phyloP scores from a whole-genome alignment of 2,888 invertebrate species.

The Cybosia mesomella region DNA sequence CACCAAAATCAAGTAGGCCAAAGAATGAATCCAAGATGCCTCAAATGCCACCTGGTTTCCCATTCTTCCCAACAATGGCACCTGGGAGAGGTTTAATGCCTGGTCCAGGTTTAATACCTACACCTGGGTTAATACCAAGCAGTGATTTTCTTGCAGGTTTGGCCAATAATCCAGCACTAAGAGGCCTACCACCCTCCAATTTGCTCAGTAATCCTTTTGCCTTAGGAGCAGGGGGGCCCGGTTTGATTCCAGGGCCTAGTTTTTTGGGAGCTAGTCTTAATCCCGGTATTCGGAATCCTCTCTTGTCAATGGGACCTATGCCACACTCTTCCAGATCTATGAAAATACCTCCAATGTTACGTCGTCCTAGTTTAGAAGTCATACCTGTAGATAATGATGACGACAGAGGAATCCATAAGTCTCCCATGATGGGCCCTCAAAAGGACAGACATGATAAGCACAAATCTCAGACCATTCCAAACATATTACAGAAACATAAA shows the following conservation, averaged over 20 bases:
- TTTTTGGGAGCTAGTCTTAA: conserved; percentile 72
- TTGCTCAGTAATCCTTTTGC: conserved; percentile 85
- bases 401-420: conserved; percentile 74
- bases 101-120: conserved; percentile 80
- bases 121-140: conserved; percentile 82
- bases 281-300: conserved; percentile 81
- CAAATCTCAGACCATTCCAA: conserved; percentile 83
- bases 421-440: conserved; percentile 69
- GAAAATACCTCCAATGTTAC: conserved; percentile 87
- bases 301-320: conserved; percentile 79
- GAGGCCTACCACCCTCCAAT: conserved; percentile 75
- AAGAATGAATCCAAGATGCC: conserved; percentile 78
- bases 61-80: conserved; percentile 79
- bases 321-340: conserved; percentile 88
- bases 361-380: conserved; percentile 87
- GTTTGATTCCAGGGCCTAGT: conserved; percentile 88
- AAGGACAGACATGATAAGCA: conserved; percentile 81
- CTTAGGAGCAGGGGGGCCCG: conserved; percentile 85
- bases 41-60: conserved; percentile 79
- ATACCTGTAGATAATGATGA: conserved; percentile 85
- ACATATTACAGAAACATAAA: conserved; percentile 81
- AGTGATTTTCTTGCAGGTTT: conserved; percentile 77
- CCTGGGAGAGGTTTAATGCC: conserved; percentile 87
- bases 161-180: conserved; percentile 80
- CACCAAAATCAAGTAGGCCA: conserved; percentile 75